Evolutionary conservation across 2,888 invertebrate species (phyloP).

Genomic region (Lasioglossum morio): DNA sequence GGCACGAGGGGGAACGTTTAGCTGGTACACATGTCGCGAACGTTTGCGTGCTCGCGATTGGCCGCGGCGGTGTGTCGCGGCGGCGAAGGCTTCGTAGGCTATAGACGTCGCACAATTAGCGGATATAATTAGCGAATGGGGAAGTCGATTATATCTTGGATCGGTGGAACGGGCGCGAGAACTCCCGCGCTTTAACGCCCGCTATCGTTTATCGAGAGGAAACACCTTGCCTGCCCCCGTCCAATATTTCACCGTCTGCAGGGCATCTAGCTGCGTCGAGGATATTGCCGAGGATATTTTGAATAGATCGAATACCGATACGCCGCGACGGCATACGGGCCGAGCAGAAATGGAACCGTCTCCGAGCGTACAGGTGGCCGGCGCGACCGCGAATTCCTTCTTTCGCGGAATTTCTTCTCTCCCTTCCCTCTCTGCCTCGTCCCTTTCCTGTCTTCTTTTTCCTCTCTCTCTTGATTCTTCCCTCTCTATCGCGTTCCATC

Average conservation of each 20-base stretch:
- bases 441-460: neutral
- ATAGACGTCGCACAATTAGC: slow-evolving; percentile 65
- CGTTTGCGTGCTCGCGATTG: slow-evolving; percentile 1
- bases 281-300: slow-evolving; percentile 9
- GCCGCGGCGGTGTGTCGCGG: neutral
- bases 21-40: slow-evolving; percentile 45
- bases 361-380: slow-evolving; percentile 4
- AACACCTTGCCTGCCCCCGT: slow-evolving; percentile 2
- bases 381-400: slow-evolving; percentile 9
- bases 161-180: slow-evolving; percentile 25
- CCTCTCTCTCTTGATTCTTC: neutral
- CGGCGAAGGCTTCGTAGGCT: neutral
- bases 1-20: slow-evolving; percentile 57
- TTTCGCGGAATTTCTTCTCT: neutral
- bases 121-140: slow-evolving; percentile 59
- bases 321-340: neutral
- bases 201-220: slow-evolving; percentile 18
- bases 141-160: slow-evolving; percentile 57
- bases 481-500: neutral
- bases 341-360: slow-evolving; percentile 13
- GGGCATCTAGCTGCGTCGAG: neutral
- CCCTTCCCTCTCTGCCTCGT: neutral
- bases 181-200: slow-evolving; percentile 2
- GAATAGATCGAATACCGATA: slow-evolving; percentile 33
- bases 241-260: slow-evolving; percentile 9